Evolutionary conservation across 2,113 vertebrate species (phyloP), one percentile per base, ranked within the genome.

Genomic region (Passer domesticus): DNA sequence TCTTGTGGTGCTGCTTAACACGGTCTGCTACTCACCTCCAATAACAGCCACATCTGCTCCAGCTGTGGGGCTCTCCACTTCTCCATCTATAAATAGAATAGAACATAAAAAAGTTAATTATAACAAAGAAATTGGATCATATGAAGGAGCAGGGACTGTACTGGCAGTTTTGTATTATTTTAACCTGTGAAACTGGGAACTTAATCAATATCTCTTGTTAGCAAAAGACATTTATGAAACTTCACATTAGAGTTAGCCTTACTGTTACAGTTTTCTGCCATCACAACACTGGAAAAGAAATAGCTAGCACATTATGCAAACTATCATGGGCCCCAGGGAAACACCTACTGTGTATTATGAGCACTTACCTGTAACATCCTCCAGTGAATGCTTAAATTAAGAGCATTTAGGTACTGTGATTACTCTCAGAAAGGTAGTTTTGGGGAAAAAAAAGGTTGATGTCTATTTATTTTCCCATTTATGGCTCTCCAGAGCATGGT

Each of bases 31-130:
- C 95, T 95, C 94, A 97, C 97, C 97, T 96, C 93, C 97, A 92
- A 97, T 96, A 92, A 97, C 90, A 82, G 94, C 97, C 83, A 97
- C 95, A 95, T 97, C 95, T 94, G 90, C 33, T 95, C 72, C 92
- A 90, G 85, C 82, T 93, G 94, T 67, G 88, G 95, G 86, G 16
- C 13, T 37, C 86, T 96, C 96, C 1, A 88, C 77, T 21, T 95
- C 95, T 87, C 46, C 96, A 27, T 70, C 97, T 98, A 95, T 62
- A 96, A 97, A 96, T 55, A 96, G 89, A 96, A 78, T 18, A 94
- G 33, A 95, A 93, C 39, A 89, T 28, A 52, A 39, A 64, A 60
- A 83, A 89, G 33, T 89, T 92, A 95, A 90, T 95, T 94, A 87
- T 83, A 83, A 37, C 44, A 69, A 87, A 72, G 47, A 56, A 92